Percentiles rank a stretch among this genome's conserved stretches.
Evolutionary conservation across 2,888 invertebrate genomes (phyloP).

Genomic region (Parascotia fuliginaria): DNA sequence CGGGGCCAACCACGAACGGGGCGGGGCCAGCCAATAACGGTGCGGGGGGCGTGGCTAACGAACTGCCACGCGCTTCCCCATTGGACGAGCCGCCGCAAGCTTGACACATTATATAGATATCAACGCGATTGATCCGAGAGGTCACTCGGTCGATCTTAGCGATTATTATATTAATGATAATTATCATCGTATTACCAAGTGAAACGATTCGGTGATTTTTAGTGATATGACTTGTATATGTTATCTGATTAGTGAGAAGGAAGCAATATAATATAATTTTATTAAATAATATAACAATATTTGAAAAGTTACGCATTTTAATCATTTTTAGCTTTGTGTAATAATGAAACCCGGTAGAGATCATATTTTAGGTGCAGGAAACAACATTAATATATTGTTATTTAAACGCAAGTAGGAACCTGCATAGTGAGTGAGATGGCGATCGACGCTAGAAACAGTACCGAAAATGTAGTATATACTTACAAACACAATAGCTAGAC

Average conservation of each 20-base stretch:
- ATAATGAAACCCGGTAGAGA: no score
- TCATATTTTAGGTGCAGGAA: no score
- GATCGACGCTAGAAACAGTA: no score
- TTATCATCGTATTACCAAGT: no score
- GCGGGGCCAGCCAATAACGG: slow-evolving; percentile 62
- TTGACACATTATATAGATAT: slow-evolving; percentile 52
- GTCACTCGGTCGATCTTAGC: no score
- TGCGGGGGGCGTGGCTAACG: slow-evolving; percentile 26
- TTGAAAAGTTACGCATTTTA: neutral
- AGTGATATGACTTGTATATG: neutral
- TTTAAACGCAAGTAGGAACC: no score
- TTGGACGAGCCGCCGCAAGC: slow-evolving; percentile 82
- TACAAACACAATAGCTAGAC: no score
- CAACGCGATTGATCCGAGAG: neutral
- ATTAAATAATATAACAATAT: neutral
- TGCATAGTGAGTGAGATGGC: no score
- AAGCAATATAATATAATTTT: neutral
- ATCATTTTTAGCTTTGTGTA: neutral
- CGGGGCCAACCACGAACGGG: slow-evolving; percentile 54
- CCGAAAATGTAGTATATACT: no score
- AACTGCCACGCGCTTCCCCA: slow-evolving; percentile 74
- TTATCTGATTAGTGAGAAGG: neutral
- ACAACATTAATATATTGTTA: no score
- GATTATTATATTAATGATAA: no score
- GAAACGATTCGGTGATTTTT: no score